Conservation (phyloP, 1,140 invertebrate species). For the Lepeophtheirus salmonis region DNA sequence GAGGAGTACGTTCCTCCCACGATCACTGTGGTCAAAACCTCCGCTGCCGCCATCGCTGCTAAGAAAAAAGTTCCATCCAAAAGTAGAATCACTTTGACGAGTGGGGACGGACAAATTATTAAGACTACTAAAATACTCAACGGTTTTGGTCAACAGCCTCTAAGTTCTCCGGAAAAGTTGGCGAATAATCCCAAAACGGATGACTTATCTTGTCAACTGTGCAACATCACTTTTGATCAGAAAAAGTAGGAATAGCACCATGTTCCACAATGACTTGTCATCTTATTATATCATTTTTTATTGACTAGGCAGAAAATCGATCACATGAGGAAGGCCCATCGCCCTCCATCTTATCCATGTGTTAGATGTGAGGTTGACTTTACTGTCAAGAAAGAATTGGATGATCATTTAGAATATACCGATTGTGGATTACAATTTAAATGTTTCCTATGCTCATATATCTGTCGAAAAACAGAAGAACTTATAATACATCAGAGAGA, state of each 20-base stretch:
- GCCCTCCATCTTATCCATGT: not conserved
- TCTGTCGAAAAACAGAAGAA: not conserved
- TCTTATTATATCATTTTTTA: too few species aligned
- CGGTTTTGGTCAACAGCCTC: not conserved
- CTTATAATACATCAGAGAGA: not conserved
- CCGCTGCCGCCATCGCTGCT: not conserved
- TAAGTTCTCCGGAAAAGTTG: not conserved
- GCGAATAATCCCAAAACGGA: not conserved
- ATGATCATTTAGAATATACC: not conserved
- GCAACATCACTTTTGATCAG: not conserved
- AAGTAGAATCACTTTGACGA: not conserved
- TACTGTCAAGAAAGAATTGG: not conserved
- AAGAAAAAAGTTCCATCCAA: not conserved
- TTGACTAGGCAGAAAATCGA: not conserved
- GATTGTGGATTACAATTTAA: not conserved
- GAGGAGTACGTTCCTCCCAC: not conserved
- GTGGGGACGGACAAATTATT: not conserved
- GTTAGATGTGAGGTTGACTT: not conserved
- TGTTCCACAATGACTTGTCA: too few species aligned
- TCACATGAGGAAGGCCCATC: not conserved
- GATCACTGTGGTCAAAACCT: not conserved
- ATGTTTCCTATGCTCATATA: not conserved
- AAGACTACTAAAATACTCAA: not conserved
- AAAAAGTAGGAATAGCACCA: not conserved
- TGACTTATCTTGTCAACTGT: not conserved